Conservation (phyloP, 2,888 invertebrate genomes). For the Melanchra persicariae region DNA sequence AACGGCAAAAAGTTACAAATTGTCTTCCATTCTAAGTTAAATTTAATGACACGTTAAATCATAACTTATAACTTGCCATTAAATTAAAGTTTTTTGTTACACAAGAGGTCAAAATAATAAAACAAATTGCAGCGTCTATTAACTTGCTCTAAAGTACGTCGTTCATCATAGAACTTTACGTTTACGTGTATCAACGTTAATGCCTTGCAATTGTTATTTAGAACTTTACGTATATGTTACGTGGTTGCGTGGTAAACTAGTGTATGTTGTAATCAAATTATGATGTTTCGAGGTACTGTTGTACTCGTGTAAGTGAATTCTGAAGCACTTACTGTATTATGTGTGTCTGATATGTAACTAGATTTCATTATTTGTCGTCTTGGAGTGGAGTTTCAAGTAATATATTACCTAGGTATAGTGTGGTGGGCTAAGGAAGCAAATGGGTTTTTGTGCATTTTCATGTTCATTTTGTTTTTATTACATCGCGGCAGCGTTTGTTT, state of each 20-base stretch:
- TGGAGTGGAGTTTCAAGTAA: neutral
- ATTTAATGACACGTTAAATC: slow-evolving; percentile 32
- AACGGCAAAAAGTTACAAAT: neutral
- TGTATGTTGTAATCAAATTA: slow-evolving; percentile 39
- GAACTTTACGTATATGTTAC: slow-evolving; percentile 29
- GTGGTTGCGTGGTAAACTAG: slow-evolving; percentile 13
- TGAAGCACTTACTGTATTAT: slow-evolving; percentile 22
- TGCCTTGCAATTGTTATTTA: slow-evolving; percentile 33
- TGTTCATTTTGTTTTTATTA: neutral
- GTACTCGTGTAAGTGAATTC: slow-evolving; percentile 3
- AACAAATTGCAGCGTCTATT: slow-evolving; percentile 39
- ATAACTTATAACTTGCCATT: neutral
- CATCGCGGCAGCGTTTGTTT: neutral
- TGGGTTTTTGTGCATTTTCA: neutral
- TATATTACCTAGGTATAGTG: neutral
- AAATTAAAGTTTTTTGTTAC: slow-evolving; percentile 27
- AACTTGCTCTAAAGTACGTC: slow-evolving; percentile 28
- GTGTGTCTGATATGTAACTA: neutral
- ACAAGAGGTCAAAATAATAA: slow-evolving; percentile 51
- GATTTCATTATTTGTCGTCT: slow-evolving; percentile 15
- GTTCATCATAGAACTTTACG: slow-evolving; percentile 38
- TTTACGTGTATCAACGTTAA: slow-evolving; percentile 25
- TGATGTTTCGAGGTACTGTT: slow-evolving; percentile 18
- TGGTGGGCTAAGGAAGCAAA: too few relatives aligned
- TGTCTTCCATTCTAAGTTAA: slow-evolving; percentile 34